Conservation (phyloP, 2,797 vertebrate genomes). For the Valencia hispanica region DNA sequence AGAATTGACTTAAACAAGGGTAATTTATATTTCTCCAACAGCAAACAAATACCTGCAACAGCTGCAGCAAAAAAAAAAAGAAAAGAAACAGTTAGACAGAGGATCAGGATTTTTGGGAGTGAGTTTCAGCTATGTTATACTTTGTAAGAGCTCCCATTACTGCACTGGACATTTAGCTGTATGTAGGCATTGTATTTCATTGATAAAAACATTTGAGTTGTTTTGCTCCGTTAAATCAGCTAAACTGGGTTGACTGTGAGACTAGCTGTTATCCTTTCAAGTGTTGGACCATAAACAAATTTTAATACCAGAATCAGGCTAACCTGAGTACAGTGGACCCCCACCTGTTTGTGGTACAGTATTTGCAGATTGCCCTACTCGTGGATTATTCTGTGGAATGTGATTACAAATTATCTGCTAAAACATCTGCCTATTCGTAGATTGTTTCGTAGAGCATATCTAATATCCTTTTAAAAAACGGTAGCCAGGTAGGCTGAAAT, state of each 20-base stretch:
- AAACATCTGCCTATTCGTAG: too few species aligned
- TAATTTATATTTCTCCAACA: conserved; percentile 14
- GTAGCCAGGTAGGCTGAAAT: too few species aligned
- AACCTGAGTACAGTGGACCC: not conserved
- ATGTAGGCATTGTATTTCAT: not conserved
- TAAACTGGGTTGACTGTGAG: not conserved
- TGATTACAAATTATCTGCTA: too few species aligned
- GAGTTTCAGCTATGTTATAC: not conserved
- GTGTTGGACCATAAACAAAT: not conserved
- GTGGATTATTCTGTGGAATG: too few species aligned
- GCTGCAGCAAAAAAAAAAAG: conserved; percentile 2
- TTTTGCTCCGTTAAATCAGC: not conserved
- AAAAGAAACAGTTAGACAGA: not conserved
- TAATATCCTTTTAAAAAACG: too few species aligned
- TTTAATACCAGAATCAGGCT: not conserved
- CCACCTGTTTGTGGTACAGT: too few species aligned
- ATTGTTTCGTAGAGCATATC: too few species aligned
- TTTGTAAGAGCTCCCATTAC: not conserved
- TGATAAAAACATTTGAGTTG: not conserved
- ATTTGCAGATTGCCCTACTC: too few species aligned
- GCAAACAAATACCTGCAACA: conserved; percentile 7
- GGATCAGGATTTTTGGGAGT: not conserved
- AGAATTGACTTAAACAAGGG: not conserved
- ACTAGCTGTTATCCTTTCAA: not conserved
- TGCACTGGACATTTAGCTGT: not conserved